Evolutionary conservation across 1,140 invertebrate genomes (phyloP).

Genomic region (Phymorhynchus buccinoides): DNA sequence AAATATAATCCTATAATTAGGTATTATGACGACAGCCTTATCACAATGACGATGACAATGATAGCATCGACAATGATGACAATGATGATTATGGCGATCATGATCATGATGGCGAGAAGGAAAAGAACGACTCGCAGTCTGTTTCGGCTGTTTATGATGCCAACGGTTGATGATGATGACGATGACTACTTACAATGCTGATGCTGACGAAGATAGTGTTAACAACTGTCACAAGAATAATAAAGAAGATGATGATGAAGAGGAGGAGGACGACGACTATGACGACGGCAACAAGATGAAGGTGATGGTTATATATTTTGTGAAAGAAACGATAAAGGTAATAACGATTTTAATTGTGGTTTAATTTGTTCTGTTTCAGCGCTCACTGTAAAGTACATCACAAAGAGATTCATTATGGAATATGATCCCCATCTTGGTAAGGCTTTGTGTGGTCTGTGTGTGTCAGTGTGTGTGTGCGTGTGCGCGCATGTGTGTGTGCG

Average conservation of each 20-base stretch:
- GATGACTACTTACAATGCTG: background rate
- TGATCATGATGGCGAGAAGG: background rate
- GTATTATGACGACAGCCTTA: background rate
- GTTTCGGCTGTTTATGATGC: too few species aligned
- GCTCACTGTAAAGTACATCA: slow-evolving; percentile 75
- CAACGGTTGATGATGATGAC: background rate
- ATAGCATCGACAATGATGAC: background rate
- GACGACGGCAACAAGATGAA: background rate
- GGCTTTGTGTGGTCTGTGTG: background rate
- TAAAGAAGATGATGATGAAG: too few species aligned
- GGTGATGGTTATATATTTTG: too few species aligned
- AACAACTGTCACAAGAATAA: too few species aligned
- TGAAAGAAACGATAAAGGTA: background rate
- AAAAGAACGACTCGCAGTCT: too few species aligned
- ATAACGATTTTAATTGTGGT: background rate
- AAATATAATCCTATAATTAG: too few species aligned
- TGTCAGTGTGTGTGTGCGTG: slow-evolving; percentile 1
- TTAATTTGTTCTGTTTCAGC: slow-evolving; percentile 59
- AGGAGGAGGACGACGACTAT: background rate
- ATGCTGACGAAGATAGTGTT: too few species aligned
- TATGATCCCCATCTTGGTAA: slow-evolving; percentile 75
- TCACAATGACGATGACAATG: too few species aligned
- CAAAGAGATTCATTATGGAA: slow-evolving; percentile 74
- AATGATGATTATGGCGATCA: too few species aligned
- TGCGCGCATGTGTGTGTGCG: slow-evolving; percentile 15